Base-by-base conservation (phyloP, 2,888 invertebrate genomes). In the Cheilosia vulpina region DNA sequence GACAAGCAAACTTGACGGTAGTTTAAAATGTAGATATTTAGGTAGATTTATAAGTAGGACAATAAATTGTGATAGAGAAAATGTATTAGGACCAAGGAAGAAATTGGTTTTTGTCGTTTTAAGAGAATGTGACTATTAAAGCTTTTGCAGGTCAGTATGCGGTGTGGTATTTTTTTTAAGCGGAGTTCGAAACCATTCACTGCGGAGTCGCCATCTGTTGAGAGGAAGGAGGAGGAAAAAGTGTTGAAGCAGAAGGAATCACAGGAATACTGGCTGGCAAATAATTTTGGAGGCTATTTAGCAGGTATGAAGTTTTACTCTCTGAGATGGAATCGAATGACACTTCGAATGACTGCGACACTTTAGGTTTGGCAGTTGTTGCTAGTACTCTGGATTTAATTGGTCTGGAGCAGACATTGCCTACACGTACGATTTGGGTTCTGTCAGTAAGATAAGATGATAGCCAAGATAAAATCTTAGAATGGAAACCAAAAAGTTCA, bases 31-130 rank as follows among this genome's bases (percentile, higher is more conserved):
- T 4, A 31, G 9, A 31, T 7, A 31, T 31, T 4, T 66, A 45
- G n/a, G 7, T 34, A n/a, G n/a, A n/a, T n/a, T n/a, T n/a, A 3
- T 21, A 41, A 21, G 2, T 38, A 47, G n/a, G 43, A 58, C 13
- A 2, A 38, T 50, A 43, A 31, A 53, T 69, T 57, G 69, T 69
- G 69, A 69, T 69, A 69, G 45, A 45, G n/a, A 50, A 6, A 60
- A 31, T 41, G 24, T 11, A 17, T 55, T 58, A 24, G 27, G 19
- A 58, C 21, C n/a, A 60, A 43, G 19, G 41, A 1, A 21, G 11
- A 21, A 1, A 0, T 17, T 47, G 38, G 21, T 38, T 27, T 15
- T 27, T 7, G 66, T 66, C 11, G 27, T 38, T 65, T 38, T 50
- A 38, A 31, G 47, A 52, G 4, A 41, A 24, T 17, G 21, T 5